These are phyloP conservation scores for Drosophila pandora DNA, from an alignment of 1,140 invertebrate genomes.

Conservation along the genomic window DNA sequence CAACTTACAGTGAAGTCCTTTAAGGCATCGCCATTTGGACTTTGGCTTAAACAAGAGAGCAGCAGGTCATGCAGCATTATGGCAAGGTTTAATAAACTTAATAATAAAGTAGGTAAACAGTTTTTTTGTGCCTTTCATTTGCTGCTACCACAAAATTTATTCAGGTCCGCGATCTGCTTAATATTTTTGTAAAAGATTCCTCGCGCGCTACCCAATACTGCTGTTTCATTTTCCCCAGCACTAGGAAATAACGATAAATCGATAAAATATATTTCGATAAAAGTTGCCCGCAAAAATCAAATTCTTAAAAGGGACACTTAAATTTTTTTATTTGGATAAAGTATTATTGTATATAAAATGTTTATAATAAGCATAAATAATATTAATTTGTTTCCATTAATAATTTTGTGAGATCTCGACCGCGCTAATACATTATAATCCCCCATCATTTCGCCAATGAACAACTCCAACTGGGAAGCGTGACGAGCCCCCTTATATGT, in stretches of 20 bases:
- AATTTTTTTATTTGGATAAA: neutral
- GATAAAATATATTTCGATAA: constrained; percentile 8
- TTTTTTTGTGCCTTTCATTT: constrained; percentile 16
- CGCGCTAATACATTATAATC: neutral
- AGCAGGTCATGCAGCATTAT: constrained; percentile 79
- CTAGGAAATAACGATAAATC: constrained; percentile 2
- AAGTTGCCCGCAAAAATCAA: neutral
- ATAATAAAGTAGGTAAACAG: neutral
- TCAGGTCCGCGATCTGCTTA: neutral
- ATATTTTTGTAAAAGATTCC: neutral
- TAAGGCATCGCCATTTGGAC: constrained; percentile 41
- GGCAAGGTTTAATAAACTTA: neutral
- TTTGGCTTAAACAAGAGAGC: constrained; percentile 64
- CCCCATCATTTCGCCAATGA: neutral
- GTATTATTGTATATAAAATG: neutral
- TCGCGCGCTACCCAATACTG: neutral
- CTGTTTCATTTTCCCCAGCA: no score
- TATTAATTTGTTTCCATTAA: neutral
- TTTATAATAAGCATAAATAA: neutral
- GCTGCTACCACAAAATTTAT: constrained; percentile 9
- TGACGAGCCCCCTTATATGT: neutral
- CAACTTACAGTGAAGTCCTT: constrained; percentile 64
- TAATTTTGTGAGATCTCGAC: neutral
- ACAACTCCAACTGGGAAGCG: neutral
- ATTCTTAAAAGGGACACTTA: neutral